A percentile compares a stretch with the other conserved stretches of the same genome.
Evolutionary conservation across 2,797 vertebrate genomes (phyloP).

Genomic region (Anabas testudineus): DNA sequence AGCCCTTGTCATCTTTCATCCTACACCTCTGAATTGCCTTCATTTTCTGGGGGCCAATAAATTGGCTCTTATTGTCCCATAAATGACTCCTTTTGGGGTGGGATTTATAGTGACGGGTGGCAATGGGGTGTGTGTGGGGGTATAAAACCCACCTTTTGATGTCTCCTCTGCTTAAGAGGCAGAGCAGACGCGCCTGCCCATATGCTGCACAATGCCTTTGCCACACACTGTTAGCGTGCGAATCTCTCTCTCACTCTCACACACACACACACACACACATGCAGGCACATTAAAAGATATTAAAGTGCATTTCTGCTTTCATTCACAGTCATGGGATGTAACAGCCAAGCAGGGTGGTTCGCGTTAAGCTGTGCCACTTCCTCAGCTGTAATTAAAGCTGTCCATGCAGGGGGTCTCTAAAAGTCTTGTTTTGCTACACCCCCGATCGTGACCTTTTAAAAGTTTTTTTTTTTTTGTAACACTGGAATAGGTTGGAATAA

Average conservation of each 20-base stretch:
- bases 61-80: constrained; percentile 78
- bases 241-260: no score
- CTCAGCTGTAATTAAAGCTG: constrained; percentile 73
- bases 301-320: constrained; percentile 77
- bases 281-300: constrained; percentile 77
- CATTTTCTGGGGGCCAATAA: constrained; percentile 80
- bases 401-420: constrained; percentile 56
- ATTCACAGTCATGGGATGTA: constrained; percentile 75
- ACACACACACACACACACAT: no score
- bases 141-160: constrained; percentile 79
- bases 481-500: constrained; percentile 27
- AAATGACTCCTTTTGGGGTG: constrained; percentile 80
- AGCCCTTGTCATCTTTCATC: constrained; percentile 79
- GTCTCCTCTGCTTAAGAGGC: constrained; percentile 70
- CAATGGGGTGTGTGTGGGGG: constrained; percentile 49
- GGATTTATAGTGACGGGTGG: constrained; percentile 77
- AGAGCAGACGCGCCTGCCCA: constrained; percentile 67
- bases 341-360: constrained; percentile 69
- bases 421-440: constrained; percentile 60
- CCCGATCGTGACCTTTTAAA: constrained; percentile 70
- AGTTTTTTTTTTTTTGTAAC: constrained; percentile 21
- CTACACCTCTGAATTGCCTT: constrained; percentile 79
- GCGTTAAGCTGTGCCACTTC: constrained; percentile 72
- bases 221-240: constrained; percentile 72
- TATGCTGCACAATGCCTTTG: constrained; percentile 58